phyloP scores from a whole-genome alignment of 2,888 invertebrate species.

The Spilosoma lubricipeda region DNA sequence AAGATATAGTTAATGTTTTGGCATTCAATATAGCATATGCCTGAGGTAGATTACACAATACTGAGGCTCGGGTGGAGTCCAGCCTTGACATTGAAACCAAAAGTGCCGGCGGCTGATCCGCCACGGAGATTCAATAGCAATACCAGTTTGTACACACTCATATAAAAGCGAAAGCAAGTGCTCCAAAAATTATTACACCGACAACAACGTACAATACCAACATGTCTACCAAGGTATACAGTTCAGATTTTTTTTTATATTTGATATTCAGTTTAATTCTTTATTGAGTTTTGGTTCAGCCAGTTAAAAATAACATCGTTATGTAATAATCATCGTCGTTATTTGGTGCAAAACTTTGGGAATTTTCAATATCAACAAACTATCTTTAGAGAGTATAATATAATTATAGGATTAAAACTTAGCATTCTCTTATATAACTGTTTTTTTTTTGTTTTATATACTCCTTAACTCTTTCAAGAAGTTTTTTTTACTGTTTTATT shows the following conservation, averaged over 20 bases:
- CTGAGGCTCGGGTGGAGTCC: slow-evolving; percentile 53
- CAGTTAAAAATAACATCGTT: background rate
- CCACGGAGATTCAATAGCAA: slow-evolving; percentile 60
- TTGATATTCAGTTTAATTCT: slow-evolving; percentile 20
- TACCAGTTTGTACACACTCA: slow-evolving; percentile 71
- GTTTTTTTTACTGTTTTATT: no score
- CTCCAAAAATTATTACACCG: slow-evolving; percentile 76
- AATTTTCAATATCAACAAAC: background rate
- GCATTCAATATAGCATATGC: slow-evolving; percentile 26
- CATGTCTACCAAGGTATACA: slow-evolving; percentile 82
- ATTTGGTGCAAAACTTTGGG: background rate
- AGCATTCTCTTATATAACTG: background rate
- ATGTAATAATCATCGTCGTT: background rate
- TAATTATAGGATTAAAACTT: background rate
- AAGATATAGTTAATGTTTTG: slow-evolving; percentile 25
- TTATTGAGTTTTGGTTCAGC: background rate
- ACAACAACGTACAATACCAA: slow-evolving; percentile 72
- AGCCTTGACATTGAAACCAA: slow-evolving; percentile 79
- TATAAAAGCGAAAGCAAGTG: slow-evolving; percentile 81
- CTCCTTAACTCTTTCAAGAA: background rate
- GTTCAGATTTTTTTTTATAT: slow-evolving; percentile 35
- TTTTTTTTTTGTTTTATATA: background rate
- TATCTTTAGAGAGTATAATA: background rate
- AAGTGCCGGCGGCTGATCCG: slow-evolving; percentile 64
- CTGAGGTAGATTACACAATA: slow-evolving; percentile 58